A percentile compares a stretch with the other conserved stretches of the same genome.
Evolutionary conservation across 2,888 invertebrate species (phyloP).

Genomic region (Harpagoxenus sublaevis): DNA sequence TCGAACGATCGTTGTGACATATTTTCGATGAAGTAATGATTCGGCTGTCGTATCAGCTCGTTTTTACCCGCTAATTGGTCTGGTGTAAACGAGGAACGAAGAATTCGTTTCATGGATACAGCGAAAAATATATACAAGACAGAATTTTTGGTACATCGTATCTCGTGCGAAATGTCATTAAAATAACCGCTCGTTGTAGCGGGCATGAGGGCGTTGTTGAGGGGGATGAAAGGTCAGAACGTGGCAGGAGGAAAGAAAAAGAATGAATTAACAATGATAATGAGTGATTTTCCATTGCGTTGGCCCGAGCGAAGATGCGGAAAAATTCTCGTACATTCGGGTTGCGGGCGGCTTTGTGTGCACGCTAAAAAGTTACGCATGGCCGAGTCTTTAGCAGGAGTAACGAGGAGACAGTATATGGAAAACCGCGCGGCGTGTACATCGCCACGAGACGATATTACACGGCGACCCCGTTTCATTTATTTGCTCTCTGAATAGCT

Average conservation of each 20-base stretch:
- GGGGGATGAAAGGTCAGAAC: not conserved
- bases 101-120: not conserved
- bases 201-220: too few relatives aligned
- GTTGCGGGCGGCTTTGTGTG: not conserved
- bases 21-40: not conserved
- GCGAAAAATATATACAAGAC: not conserved
- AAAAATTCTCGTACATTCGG: slow-evolving; percentile 37
- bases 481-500: slow-evolving; percentile 72
- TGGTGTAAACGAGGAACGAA: not conserved
- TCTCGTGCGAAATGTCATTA: not conserved
- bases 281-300: slow-evolving; percentile 35
- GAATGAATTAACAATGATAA: slow-evolving; percentile 30
- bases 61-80: not conserved
- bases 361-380: slow-evolving; percentile 7
- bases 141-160: not conserved
- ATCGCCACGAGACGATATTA: slow-evolving; percentile 66
- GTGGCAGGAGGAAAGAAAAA: not conserved
- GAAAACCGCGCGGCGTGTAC: slow-evolving; percentile 65
- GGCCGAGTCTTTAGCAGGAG: slow-evolving; percentile 17
- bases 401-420: slow-evolving; percentile 68
- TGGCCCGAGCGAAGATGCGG: not conserved
- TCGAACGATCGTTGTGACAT: not conserved
- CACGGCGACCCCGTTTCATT: slow-evolving; percentile 74
- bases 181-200: slow-evolving; percentile 27
- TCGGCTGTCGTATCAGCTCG: not conserved